Evolutionary conservation across 53 echinoderm and acorn worm species (phyloP).

Genomic region (Crossaster papposus): DNA sequence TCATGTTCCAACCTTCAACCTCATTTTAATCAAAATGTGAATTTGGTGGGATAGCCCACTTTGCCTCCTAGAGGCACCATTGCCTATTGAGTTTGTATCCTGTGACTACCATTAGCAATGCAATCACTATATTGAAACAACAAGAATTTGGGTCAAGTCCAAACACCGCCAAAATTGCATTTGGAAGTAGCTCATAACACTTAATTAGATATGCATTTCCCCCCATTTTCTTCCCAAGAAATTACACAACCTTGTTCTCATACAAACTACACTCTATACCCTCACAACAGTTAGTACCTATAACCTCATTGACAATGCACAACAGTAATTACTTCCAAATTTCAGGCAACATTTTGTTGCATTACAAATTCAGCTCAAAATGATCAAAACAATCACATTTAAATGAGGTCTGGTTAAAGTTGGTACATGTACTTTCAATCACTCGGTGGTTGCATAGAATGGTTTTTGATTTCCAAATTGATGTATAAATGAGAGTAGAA

Average conservation of each 20-base stretch:
- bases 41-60: no score
- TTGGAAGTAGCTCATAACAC: no score
- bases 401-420: neutral
- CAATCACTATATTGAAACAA: neutral
- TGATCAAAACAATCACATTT: neutral
- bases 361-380: neutral
- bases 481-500: neutral
- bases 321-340: neutral
- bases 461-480: neutral
- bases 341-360: neutral
- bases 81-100: no score
- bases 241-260: neutral
- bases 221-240: neutral
- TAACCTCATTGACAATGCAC: neutral
- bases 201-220: no score
- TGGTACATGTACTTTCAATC: neutral
- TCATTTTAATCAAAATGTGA: no score
- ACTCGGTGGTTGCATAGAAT: constrained; percentile 2
- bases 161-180: neutral
- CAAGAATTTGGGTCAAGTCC: neutral
- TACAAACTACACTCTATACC: neutral
- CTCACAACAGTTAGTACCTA: neutral
- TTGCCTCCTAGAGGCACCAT: no score
- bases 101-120: neutral
- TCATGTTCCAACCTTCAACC: no score